phyloP scores from a whole-genome alignment of 2,113 vertebrate species.

The Geothlypis trichas region DNA sequence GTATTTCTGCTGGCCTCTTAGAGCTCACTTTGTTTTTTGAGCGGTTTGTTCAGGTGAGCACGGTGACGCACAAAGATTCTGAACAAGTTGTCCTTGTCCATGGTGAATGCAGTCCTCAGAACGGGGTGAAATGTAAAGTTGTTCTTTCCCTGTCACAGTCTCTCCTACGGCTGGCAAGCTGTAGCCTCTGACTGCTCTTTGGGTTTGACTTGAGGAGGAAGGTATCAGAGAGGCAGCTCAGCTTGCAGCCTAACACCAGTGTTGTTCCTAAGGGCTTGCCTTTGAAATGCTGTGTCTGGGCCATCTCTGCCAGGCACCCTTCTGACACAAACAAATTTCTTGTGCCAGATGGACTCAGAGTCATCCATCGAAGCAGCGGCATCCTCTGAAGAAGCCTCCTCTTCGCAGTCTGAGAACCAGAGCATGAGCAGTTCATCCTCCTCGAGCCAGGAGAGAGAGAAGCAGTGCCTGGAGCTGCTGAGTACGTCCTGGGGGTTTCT shows the following conservation, averaged over 20 bases:
- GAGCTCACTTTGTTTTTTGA: not conserved
- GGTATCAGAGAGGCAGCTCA: not conserved
- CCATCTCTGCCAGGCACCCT: not conserved
- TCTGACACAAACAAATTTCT: not conserved
- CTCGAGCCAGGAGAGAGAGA: too few species aligned
- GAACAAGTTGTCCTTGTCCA: not conserved
- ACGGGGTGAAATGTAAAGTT: not conserved
- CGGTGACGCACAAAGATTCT: not conserved
- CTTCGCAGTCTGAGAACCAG: too few species aligned
- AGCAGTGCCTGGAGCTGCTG: not conserved
- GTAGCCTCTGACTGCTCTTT: not conserved
- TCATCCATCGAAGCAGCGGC: constrained; percentile 83
- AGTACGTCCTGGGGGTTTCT: too few species aligned
- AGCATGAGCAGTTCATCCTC: too few species aligned
- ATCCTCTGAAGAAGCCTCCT: not conserved
- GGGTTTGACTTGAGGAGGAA: constrained; percentile 39
- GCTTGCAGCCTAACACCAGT: not conserved
- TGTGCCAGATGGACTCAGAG: constrained; percentile 87
- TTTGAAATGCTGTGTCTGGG: not conserved
- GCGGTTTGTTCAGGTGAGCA: not conserved
- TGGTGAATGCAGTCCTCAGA: too few species aligned
- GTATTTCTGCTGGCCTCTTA: too few species aligned
- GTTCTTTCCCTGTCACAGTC: not conserved
- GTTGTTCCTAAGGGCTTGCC: not conserved
- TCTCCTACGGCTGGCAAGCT: not conserved